Conservation (phyloP, 2,888 invertebrate species). For the Pristionchus fissidentatus region DNA sequence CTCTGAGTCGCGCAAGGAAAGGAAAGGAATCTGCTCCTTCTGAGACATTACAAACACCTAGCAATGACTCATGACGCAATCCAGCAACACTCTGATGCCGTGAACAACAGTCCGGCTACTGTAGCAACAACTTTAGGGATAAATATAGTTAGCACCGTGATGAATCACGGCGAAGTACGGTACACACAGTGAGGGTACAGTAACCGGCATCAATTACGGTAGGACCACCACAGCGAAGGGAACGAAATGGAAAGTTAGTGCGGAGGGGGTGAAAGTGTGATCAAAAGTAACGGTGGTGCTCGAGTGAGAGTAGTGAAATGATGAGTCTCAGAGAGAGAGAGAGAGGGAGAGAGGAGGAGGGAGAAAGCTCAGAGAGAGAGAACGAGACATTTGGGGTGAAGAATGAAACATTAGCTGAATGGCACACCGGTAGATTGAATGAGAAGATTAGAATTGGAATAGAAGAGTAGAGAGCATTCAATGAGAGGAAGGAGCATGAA, state of each 20-base stretch:
- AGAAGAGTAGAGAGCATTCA: too few relatives aligned
- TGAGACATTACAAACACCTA: too few relatives aligned
- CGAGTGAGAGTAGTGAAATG: constrained; percentile 37
- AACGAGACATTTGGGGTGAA: too few relatives aligned
- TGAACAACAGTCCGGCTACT: neutral
- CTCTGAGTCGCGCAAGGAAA: too few relatives aligned
- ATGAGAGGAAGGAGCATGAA: constrained; percentile 34
- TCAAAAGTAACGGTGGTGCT: too few relatives aligned
- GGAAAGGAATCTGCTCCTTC: too few relatives aligned
- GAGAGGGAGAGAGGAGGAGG: neutral
- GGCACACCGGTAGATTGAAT: constrained; percentile 32
- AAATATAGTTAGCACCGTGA: too few relatives aligned
- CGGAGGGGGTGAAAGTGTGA: neutral
- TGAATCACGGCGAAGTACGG: too few relatives aligned
- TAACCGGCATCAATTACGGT: too few relatives aligned
- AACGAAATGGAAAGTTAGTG: constrained; percentile 15
- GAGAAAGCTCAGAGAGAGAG: neutral
- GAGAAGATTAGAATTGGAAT: constrained; percentile 40
- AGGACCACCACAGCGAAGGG: too few relatives aligned
- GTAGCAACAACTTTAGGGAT: neutral
- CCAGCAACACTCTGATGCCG: neutral
- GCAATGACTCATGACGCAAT: constrained; percentile 6
- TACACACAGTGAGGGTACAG: neutral
- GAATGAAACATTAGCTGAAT: constrained; percentile 37
- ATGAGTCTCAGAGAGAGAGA: constrained; percentile 25